These are phyloP conservation scores for Bhutanitis thaidina DNA, from an alignment of 2,888 invertebrate genomes.

Conservation along the genomic window DNA sequence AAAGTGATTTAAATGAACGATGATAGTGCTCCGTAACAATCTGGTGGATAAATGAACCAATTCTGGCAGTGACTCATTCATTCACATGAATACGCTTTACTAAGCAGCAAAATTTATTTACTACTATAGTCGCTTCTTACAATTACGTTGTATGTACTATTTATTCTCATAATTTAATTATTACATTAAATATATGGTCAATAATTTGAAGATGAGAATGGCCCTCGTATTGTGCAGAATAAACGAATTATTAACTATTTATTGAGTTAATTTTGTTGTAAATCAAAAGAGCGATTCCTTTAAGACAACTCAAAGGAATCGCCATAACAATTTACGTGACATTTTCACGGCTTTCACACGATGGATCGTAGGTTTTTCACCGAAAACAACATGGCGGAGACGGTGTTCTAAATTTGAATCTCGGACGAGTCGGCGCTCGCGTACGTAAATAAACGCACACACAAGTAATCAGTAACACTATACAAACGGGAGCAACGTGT, in stretches of 20 bases:
- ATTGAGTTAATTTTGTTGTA: not conserved
- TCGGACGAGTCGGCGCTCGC: constrained; percentile 80
- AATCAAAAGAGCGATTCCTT: not conserved
- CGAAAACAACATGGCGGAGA: constrained; percentile 78
- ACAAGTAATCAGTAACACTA: constrained; percentile 75
- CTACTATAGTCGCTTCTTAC: no score
- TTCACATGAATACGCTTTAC: constrained; percentile 64
- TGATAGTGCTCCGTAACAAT: constrained; percentile 42
- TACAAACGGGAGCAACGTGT: constrained; percentile 61
- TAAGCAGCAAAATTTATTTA: constrained; percentile 53
- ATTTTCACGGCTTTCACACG: constrained; percentile 55
- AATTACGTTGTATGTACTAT: constrained; percentile 1
- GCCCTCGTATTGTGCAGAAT: no score
- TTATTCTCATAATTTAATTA: no score
- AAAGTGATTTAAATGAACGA: constrained; percentile 30
- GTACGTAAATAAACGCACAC: constrained; percentile 80
- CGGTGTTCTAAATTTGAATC: constrained; percentile 79
- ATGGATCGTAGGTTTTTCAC: constrained; percentile 75
- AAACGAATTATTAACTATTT: no score
- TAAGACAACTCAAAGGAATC: constrained; percentile 3
- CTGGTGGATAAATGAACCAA: constrained; percentile 58
- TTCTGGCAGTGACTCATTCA: constrained; percentile 68
- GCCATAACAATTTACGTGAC: constrained; percentile 41
- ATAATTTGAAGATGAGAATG: no score
- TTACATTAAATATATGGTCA: no score